Percentiles rank a stretch among this genome's conserved stretches.
These are phyloP conservation scores for Lindbergichthys nudifrons DNA, from an alignment of 2,797 vertebrate genomes.

Conservation along the genomic window DNA sequence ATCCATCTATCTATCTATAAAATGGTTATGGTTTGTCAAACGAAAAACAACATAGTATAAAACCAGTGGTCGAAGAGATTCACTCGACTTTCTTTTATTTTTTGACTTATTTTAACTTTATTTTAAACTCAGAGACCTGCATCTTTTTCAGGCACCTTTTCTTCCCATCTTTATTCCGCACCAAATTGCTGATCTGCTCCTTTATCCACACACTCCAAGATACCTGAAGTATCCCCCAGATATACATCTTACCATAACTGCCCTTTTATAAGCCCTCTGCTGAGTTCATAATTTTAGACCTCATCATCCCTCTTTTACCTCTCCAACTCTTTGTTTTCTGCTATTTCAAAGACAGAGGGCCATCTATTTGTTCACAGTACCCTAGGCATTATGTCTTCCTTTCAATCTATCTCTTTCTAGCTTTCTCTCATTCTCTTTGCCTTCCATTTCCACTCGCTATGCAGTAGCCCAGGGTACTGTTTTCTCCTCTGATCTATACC, in stretches of 20 bases:
- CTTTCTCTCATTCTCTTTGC: slow-evolving; percentile 24
- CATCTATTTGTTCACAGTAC: slow-evolving; percentile 53
- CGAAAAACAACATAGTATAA: slow-evolving; percentile 8
- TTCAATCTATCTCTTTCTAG: slow-evolving; percentile 47
- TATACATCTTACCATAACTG: slow-evolving; percentile 42
- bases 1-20: too few species aligned
- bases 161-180: slow-evolving; percentile 45
- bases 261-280: slow-evolving; percentile 50
- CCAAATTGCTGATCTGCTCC: slow-evolving; percentile 45
- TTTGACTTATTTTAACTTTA: slow-evolving; percentile 22
- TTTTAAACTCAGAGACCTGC: slow-evolving; percentile 20
- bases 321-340: slow-evolving; percentile 60
- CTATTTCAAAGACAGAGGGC: slow-evolving; percentile 48
- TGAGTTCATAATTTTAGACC: slow-evolving; percentile 65
- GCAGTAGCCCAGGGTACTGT: slow-evolving; percentile 63
- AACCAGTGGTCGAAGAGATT: slow-evolving; percentile 28
- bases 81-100: slow-evolving; percentile 25
- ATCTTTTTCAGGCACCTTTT: slow-evolving; percentile 43
- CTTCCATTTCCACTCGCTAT: slow-evolving; percentile 44
- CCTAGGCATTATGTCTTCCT: slow-evolving; percentile 49
- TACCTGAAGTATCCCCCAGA: slow-evolving; percentile 47
- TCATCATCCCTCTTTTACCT: slow-evolving; percentile 56
- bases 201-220: slow-evolving; percentile 47
- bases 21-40: not conserved
- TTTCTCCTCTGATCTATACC: slow-evolving; percentile 74